Conservation (phyloP, 2,113 vertebrate genomes). For the Syngnathus scovelli region DNA sequence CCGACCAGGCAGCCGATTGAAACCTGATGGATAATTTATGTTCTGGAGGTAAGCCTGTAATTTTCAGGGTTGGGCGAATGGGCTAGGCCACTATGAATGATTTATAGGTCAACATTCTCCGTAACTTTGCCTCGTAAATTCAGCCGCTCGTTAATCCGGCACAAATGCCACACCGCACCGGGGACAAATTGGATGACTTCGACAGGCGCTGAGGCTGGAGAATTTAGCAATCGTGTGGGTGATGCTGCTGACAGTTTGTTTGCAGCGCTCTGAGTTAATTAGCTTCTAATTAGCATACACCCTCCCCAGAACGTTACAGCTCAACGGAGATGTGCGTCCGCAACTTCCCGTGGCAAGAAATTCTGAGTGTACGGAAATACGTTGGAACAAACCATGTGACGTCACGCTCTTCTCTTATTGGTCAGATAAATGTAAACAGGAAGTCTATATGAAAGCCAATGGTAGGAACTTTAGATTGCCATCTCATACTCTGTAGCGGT, state of each 20-base stretch:
- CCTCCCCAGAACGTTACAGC: background rate
- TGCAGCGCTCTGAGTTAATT: background rate
- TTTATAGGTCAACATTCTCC: slow-evolving; percentile 66
- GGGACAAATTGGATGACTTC: slow-evolving; percentile 9
- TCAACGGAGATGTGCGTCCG: background rate
- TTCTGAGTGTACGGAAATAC: background rate
- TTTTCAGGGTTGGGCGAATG: slow-evolving; percentile 44
- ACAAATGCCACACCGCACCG: background rate
- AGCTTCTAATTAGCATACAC: background rate
- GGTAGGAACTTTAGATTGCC: too few species aligned
- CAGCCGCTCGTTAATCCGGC: slow-evolving; percentile 33
- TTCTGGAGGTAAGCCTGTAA: slow-evolving; percentile 43
- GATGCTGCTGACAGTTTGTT: slow-evolving; percentile 37
- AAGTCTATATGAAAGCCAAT: background rate
- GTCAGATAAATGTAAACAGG: background rate
- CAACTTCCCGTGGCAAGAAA: background rate
- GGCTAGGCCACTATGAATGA: slow-evolving; percentile 56
- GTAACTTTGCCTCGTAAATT: slow-evolving; percentile 55
- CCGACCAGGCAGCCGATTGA: slow-evolving; percentile 19
- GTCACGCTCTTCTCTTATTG: background rate
- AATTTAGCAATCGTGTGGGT: background rate
- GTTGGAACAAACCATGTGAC: background rate
- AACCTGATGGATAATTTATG: slow-evolving; percentile 60
- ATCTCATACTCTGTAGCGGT: too few species aligned
- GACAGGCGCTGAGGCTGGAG: background rate